Conservation (phyloP, 2,888 invertebrate genomes). For the Phengaris arion region DNA sequence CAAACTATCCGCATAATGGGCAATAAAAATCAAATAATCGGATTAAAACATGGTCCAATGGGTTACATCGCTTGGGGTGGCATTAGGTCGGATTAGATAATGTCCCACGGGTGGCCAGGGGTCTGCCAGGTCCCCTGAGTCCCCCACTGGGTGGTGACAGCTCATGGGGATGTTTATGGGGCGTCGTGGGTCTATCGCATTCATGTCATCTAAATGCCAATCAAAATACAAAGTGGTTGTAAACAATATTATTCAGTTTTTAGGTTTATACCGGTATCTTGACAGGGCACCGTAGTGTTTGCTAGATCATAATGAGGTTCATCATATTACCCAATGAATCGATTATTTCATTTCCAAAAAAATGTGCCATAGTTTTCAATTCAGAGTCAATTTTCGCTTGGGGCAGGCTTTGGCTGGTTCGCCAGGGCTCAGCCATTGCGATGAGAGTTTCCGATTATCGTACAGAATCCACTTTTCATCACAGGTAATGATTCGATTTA, state of each 20-base stretch:
- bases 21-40: constrained; percentile 39
- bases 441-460: no score
- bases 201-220: constrained; percentile 36
- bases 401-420: no score
- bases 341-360: no score
- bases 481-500: no score
- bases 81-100: constrained; percentile 54
- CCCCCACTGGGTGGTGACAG: constrained; percentile 53
- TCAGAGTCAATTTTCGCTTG: no score
- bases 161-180: constrained; percentile 53
- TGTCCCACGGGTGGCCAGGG: constrained; percentile 71
- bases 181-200: constrained; percentile 51
- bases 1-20: not conserved
- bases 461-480: no score
- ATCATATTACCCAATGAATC: not conserved
- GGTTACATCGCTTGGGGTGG: constrained; percentile 31
- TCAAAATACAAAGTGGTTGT: constrained; percentile 12
- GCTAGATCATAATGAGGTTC: not conserved
- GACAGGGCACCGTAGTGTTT: not conserved
- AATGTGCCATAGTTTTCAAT: no score
- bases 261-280: not conserved
- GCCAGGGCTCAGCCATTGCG: no score
- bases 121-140: constrained; percentile 35
- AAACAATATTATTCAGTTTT: constrained; percentile 3
- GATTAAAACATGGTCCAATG: constrained; percentile 67